Evolutionary conservation across 1,140 invertebrate genomes (phyloP), one percentile per base, ranked within the genome.

Genomic region (Nautilus pompilius): DNA sequence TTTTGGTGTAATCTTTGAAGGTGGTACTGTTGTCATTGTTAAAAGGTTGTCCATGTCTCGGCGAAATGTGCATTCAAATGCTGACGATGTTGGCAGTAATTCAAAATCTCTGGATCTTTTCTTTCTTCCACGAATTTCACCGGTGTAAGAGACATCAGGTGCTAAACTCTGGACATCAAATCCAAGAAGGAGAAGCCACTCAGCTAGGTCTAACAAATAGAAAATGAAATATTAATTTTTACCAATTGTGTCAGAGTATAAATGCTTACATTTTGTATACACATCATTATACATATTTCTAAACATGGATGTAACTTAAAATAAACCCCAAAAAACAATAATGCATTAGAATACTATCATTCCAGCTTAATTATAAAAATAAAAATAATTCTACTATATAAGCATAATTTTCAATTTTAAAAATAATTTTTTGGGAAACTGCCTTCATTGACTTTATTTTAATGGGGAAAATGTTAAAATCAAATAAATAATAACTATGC

Each of bases 161-260:
- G 92, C 90, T 55, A 96, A 81, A 61, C 89, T 92, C 65, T 90
- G 88, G n/a, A 95, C 83, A 68, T 95, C 89, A 72, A 92, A 95
- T 28, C 93, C 93, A 2, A 96, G 86, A 53, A 89, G 85, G 10
- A 86, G 85, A 66, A 97, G 80, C 93, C 93, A 96, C 54, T 88
- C 89, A 68, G 90, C 85, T 77, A 93, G 90, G 85, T 93, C 92
- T 90, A 84, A n/a, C 82, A 49, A 86, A 74, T n/a, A n/a, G n/a
- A n/a, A n/a, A n/a, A n/a, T n/a, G n/a, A n/a, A n/a, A n/a, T n/a
- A n/a, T n/a, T n/a, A n/a, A n/a, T n/a, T n/a, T n/a, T n/a, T n/a
- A n/a, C n/a, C n/a, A n/a, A n/a, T n/a, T n/a, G n/a, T n/a, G n/a
- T n/a, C n/a, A n/a, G n/a, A n/a, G n/a, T n/a, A 28, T 17, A 30